Conservation (phyloP, 2,888 invertebrate genomes). For the Desoria tigrina region DNA sequence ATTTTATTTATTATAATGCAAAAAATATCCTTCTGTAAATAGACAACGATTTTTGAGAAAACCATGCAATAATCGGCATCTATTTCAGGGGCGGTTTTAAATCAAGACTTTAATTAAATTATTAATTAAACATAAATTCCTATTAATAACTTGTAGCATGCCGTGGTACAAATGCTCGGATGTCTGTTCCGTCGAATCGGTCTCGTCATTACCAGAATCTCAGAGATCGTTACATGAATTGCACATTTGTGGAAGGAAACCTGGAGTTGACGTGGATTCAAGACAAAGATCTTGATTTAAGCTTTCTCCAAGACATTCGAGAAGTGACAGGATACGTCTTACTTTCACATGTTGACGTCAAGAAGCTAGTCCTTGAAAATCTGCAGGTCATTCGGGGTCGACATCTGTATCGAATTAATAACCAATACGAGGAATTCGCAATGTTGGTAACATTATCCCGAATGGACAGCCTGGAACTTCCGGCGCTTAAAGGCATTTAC, state of each 20-base stretch:
- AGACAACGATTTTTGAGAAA: too few species aligned
- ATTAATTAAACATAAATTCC: too few species aligned
- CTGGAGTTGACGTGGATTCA: conserved; percentile 90
- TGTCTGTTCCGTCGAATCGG: conserved; percentile 89
- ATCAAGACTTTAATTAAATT: too few species aligned
- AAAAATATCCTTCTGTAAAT: too few species aligned
- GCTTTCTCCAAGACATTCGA: conserved; percentile 78
- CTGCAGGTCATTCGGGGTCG: conserved; percentile 92
- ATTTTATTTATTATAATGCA: too few species aligned
- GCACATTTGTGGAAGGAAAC: conserved; percentile 97
- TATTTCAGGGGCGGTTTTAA: too few species aligned
- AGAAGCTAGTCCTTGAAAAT: conserved; percentile 78
- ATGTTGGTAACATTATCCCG: conserved; percentile 83
- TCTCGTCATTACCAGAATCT: conserved; percentile 91
- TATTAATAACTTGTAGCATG: conserved; percentile 91
- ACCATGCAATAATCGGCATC: too few species aligned
- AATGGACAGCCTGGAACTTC: conserved; percentile 82
- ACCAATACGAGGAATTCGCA: conserved; percentile 79
- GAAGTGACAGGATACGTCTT: conserved; percentile 93
- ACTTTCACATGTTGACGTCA: conserved; percentile 87
- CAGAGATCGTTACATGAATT: conserved; percentile 91
- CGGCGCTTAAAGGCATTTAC: conserved; percentile 68
- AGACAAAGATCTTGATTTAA: conserved; percentile 79
- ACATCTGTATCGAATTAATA: conserved; percentile 81
- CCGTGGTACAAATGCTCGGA: conserved; percentile 89